phyloP scores from a whole-genome alignment of 2,888 invertebrate species.

The Aphodius granarius region DNA sequence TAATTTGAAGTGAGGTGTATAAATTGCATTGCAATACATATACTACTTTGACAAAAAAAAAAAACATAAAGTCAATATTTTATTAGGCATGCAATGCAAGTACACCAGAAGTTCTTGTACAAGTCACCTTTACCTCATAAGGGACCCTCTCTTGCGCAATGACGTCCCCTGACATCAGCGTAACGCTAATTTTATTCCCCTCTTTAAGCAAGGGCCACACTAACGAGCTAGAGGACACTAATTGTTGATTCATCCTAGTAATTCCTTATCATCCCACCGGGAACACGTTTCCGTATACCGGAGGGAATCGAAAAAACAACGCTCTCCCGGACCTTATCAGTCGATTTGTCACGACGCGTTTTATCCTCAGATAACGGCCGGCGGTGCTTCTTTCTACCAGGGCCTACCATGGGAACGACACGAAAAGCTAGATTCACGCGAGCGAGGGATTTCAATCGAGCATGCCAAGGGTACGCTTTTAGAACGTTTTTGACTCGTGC shows the following conservation, averaged over 20 bases:
- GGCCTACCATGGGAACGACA: background rate
- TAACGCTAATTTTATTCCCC: background rate
- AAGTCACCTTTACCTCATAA: background rate
- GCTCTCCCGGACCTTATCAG: background rate
- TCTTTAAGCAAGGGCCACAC: background rate
- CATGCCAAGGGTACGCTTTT: background rate
- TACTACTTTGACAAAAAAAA: too few species aligned
- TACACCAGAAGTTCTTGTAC: background rate
- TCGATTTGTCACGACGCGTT: background rate
- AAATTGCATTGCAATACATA: too few species aligned
- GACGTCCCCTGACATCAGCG: background rate
- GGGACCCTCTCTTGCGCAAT: background rate
- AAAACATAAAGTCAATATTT: background rate
- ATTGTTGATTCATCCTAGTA: background rate
- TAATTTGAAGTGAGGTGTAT: too few species aligned
- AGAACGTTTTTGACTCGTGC: background rate
- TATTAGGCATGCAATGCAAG: background rate
- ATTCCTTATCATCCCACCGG: background rate
- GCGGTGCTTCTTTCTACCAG: background rate
- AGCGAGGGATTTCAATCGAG: background rate
- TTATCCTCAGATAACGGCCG: background rate
- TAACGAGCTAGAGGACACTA: background rate
- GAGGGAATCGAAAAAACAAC: background rate
- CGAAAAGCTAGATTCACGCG: background rate
- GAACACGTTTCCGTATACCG: background rate